Percentiles rank a stretch among this genome's conserved stretches.
phyloP scores from a whole-genome alignment of 1,140 invertebrate species.

The Spodoptera frugiperda region DNA sequence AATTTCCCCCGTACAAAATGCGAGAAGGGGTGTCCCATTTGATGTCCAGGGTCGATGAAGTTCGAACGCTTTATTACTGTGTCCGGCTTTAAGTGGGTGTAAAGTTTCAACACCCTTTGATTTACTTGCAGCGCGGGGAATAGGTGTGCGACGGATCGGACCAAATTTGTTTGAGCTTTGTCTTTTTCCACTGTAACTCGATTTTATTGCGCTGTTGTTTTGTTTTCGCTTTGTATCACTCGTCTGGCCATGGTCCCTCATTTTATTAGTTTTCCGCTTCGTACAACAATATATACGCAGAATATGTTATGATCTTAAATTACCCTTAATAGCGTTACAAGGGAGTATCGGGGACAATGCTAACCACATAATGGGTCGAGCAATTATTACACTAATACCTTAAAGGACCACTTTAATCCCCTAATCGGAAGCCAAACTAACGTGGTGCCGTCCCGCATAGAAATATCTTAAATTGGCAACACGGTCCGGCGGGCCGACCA shows the following conservation, averaged over 20 bases:
- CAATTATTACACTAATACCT: slow-evolving; percentile 83
- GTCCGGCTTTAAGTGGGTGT: slow-evolving; percentile 86
- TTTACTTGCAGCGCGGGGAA: slow-evolving; percentile 79
- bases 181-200: slow-evolving; percentile 60
- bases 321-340: slow-evolving; percentile 61
- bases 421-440: slow-evolving; percentile 85
- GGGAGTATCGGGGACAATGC: slow-evolving; percentile 67
- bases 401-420: slow-evolving; percentile 83
- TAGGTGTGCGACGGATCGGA: slow-evolving; percentile 71
- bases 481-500: slow-evolving; percentile 82
- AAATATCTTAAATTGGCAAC: slow-evolving; percentile 86
- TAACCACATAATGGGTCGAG: slow-evolving; percentile 74
- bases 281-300: slow-evolving; percentile 15
- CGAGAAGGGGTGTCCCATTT: slow-evolving; percentile 81
- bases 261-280: slow-evolving; percentile 47
- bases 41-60: slow-evolving; percentile 83
- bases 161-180: slow-evolving; percentile 71
- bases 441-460: slow-evolving; percentile 82
- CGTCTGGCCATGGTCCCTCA: slow-evolving; percentile 37
- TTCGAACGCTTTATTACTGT: slow-evolving; percentile 85
- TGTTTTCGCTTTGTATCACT: slow-evolving; percentile 53
- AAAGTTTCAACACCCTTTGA: slow-evolving; percentile 86
- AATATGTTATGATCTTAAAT: slow-evolving; percentile 46
- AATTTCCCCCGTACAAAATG: slow-evolving; percentile 80
- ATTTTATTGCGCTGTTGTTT: slow-evolving; percentile 55